phyloP scores from a whole-genome alignment of 2,797 vertebrate genomes.

The Amblyraja radiata region DNA sequence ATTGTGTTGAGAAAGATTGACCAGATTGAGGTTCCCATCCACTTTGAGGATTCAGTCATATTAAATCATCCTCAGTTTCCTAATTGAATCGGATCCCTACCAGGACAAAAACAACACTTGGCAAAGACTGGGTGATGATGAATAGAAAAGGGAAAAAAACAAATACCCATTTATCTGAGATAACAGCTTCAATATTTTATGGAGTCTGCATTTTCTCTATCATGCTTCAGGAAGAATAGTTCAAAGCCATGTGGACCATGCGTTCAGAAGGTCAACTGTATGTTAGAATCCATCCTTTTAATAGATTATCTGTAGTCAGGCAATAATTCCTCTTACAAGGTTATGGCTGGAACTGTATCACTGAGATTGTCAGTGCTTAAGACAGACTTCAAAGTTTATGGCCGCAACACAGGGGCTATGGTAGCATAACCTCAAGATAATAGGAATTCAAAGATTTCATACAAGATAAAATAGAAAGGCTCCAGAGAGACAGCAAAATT shows the following conservation, averaged over 20 bases:
- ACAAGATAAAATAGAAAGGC: background rate
- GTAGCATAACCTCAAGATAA: background rate
- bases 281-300: background rate
- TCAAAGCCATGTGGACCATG: background rate
- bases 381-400: background rate
- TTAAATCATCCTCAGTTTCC: background rate
- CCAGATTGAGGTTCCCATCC: background rate
- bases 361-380: background rate
- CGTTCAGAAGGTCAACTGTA: background rate
- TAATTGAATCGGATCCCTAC: background rate
- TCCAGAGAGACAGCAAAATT: background rate
- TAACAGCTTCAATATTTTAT: constrained; percentile 6
- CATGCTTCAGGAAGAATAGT: background rate
- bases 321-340: background rate
- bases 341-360: background rate
- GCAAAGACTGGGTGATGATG: background rate
- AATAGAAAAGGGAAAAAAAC: background rate
- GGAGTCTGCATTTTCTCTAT: background rate
- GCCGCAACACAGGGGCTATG: background rate
- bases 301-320: background rate
- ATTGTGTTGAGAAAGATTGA: constrained; percentile 7
- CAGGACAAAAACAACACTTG: background rate
- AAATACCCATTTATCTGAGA: constrained; percentile 3
- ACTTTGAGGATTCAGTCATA: background rate
- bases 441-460: background rate